Percentiles rank a stretch among this genome's conserved stretches.
Conservation (phyloP, 2,113 vertebrate genomes). For the Marmota monax region DNA sequence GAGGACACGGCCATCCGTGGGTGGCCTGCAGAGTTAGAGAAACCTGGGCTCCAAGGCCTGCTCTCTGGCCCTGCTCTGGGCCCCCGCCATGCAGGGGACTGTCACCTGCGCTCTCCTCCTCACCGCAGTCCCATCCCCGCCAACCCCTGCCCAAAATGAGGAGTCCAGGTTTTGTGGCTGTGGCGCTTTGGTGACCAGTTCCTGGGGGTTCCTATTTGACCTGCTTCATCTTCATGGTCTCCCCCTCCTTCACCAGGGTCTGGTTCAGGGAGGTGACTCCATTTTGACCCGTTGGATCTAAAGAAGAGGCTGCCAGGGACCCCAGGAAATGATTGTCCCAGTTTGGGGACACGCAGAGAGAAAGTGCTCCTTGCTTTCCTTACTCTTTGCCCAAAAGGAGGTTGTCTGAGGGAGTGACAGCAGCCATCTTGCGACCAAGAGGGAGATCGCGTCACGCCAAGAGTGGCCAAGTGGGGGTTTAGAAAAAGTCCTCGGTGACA, state of each 20-base stretch:
- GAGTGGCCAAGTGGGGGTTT: not conserved
- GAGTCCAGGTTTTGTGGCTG: no score
- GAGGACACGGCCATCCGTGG: no score
- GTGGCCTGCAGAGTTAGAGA: no score
- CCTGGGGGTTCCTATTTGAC: no score
- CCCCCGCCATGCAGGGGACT: no score
- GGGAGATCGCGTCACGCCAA: not conserved
- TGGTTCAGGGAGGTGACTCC: not conserved
- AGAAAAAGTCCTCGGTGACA: not conserved
- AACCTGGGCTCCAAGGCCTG: no score
- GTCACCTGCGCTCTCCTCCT: no score
- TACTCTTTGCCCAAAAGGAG: not conserved
- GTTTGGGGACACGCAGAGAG: not conserved
- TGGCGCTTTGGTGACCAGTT: no score
- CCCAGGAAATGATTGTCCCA: not conserved
- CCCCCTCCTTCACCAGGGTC: not conserved
- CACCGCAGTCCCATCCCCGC: no score
- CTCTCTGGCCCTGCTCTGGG: no score
- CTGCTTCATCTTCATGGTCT: no score
- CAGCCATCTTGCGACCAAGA: not conserved
- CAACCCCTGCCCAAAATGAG: no score
- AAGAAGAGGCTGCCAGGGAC: not conserved
- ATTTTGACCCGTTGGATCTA: not conserved
- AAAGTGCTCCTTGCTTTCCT: not conserved
- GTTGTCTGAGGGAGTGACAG: not conserved